A percentile compares a stretch with the other conserved stretches of the same genome.
Conservation (phyloP, 2,888 invertebrate species). For the Laothoe populi region DNA sequence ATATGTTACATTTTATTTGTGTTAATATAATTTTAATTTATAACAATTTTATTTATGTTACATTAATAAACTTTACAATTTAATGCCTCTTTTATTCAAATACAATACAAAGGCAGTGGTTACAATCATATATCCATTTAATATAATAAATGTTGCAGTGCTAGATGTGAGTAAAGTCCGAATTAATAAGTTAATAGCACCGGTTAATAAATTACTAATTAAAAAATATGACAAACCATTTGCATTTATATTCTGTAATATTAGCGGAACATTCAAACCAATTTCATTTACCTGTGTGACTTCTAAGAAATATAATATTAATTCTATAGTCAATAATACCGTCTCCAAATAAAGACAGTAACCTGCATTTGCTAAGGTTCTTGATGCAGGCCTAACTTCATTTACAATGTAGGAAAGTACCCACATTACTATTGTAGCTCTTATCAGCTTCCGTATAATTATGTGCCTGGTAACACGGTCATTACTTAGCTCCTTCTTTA, state of each 20-base stretch:
- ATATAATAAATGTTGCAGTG: constrained; percentile 75
- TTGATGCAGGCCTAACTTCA: constrained; percentile 86
- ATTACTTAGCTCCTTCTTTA: constrained; percentile 83
- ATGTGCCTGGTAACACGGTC: constrained; percentile 49
- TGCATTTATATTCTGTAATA: constrained; percentile 89
- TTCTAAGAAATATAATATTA: constrained; percentile 84
- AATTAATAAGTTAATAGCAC: constrained; percentile 90
- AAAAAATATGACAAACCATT: constrained; percentile 95
- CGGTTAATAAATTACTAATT: constrained; percentile 93
- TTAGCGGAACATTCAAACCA: constrained; percentile 71
- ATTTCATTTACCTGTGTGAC: constrained; percentile 58
- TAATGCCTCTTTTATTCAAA: constrained; percentile 72
- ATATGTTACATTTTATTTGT: not conserved
- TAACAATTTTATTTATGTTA: constrained; percentile 31
- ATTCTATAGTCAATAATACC: constrained; percentile 83
- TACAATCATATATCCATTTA: constrained; percentile 84
- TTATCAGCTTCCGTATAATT: constrained; percentile 45
- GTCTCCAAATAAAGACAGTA: constrained; percentile 92
- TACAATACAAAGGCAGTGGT: constrained; percentile 54
- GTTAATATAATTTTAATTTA: constrained; percentile 17
- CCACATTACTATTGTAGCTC: constrained; percentile 63
- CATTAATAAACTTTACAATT: constrained; percentile 57
- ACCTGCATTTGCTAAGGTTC: constrained; percentile 92
- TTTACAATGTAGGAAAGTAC: constrained; percentile 74
- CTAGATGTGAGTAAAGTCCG: constrained; percentile 83